These are phyloP conservation scores for Drosophila anomelani DNA, from an alignment of 2,888 invertebrate genomes.

Conservation along the genomic window DNA sequence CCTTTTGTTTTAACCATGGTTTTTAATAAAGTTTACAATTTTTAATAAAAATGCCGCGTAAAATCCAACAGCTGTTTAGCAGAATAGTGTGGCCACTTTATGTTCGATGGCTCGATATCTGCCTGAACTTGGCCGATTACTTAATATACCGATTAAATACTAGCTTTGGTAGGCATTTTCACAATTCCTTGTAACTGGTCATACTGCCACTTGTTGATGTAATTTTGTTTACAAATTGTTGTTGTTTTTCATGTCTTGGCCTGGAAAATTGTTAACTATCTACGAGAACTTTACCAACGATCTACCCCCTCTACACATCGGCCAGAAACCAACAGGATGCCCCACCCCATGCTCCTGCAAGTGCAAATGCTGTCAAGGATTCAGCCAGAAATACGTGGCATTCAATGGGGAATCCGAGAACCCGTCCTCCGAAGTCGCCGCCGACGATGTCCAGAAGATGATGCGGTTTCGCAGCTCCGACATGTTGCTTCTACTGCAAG, in stretches of 20 bases:
- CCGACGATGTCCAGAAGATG: slow-evolving; percentile 46
- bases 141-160: neutral
- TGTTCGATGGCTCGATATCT: neutral
- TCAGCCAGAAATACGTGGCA: slow-evolving; percentile 44
- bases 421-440: neutral
- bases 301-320: neutral
- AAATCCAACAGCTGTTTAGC: slow-evolving; percentile 13
- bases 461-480: slow-evolving; percentile 46
- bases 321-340: slow-evolving; percentile 16
- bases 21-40: slow-evolving; percentile 7
- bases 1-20: slow-evolving; percentile 48
- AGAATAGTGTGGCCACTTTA: neutral
- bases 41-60: slow-evolving; percentile 14
- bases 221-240: slow-evolving; percentile 27
- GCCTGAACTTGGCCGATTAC: neutral
- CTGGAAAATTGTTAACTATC: slow-evolving; percentile 39
- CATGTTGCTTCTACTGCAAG: slow-evolving; percentile 38
- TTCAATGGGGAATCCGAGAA: slow-evolving; percentile 32
- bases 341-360: slow-evolving; percentile 25
- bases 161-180: neutral
- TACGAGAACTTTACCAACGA: slow-evolving; percentile 44
- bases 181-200: neutral
- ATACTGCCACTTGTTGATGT: slow-evolving; percentile 20
- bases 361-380: slow-evolving; percentile 50
- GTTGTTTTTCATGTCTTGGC: slow-evolving; percentile 47